phyloP scores from a whole-genome alignment of 2,797 vertebrate species.

The Sarcophilus harrisii region DNA sequence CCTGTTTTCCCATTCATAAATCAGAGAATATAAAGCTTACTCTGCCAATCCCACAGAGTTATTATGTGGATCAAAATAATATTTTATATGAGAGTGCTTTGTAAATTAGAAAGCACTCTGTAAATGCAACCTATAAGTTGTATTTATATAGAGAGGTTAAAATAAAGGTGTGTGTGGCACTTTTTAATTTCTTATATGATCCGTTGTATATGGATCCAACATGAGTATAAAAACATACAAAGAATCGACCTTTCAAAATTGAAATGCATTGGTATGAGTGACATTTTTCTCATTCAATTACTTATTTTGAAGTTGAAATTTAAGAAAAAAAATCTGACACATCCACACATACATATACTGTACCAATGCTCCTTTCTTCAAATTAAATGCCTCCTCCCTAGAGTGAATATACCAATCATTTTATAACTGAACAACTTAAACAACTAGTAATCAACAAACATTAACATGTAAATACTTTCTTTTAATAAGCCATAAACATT shows the following conservation, averaged over 20 bases:
- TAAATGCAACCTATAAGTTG: background rate
- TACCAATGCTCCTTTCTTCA: slow-evolving; percentile 31
- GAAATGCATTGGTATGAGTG: slow-evolving; percentile 72
- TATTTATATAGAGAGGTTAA: slow-evolving; percentile 25
- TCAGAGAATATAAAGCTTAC: background rate
- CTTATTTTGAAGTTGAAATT: slow-evolving; percentile 77
- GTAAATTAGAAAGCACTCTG: background rate
- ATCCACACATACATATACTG: slow-evolving; percentile 48
- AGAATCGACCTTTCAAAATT: slow-evolving; percentile 72
- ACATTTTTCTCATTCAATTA: slow-evolving; percentile 73
- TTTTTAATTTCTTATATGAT: slow-evolving; percentile 70
- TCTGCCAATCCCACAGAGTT: background rate
- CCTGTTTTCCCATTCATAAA: background rate
- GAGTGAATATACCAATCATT: slow-evolving; percentile 77
- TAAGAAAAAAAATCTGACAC: slow-evolving; percentile 32
- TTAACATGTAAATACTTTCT: slow-evolving; percentile 77
- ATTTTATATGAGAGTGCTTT: background rate
- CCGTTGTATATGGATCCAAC: slow-evolving; percentile 46
- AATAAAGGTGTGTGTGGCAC: background rate
- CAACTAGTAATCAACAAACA: slow-evolving; percentile 75
- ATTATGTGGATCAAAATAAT: background rate
- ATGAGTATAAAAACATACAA: slow-evolving; percentile 69
- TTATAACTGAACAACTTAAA: slow-evolving; percentile 73
- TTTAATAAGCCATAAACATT: slow-evolving; percentile 78
- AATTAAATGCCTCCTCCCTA: slow-evolving; percentile 76